A percentile compares a stretch with the other conserved stretches of the same genome.
Evolutionary conservation across 2,797 vertebrate genomes (phyloP).

Genomic region (Pantherophis vulpinus): DNA sequence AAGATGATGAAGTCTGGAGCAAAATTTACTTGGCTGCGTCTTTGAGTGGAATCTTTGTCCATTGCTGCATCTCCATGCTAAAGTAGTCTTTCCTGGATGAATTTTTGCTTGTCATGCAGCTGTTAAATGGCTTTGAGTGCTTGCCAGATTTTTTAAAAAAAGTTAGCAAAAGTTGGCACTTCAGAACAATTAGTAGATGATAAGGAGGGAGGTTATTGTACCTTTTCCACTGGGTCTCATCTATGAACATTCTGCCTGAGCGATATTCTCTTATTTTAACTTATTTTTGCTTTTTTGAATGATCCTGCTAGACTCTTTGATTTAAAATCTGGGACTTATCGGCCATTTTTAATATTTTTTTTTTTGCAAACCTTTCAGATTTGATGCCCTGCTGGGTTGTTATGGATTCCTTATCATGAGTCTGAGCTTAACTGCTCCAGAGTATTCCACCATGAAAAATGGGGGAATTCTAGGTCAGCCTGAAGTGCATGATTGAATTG

Average conservation of each 20-base stretch:
- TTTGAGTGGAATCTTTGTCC: not conserved
- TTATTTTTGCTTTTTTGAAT: not conserved
- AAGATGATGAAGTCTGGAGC: not conserved
- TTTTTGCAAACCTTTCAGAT: not conserved
- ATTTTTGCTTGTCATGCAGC: conserved; percentile 8
- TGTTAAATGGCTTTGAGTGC: not conserved
- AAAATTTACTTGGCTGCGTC: not conserved
- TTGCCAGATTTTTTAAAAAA: conserved; percentile 4
- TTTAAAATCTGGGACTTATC: not conserved
- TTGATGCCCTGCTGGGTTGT: not conserved
- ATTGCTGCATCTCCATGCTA: not conserved
- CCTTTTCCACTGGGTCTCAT: not conserved
- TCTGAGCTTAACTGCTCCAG: not conserved
- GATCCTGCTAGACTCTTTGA: not conserved
- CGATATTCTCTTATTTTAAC: not conserved
- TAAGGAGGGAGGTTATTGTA: not conserved
- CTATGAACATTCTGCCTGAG: not conserved
- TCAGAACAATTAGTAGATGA: not conserved
- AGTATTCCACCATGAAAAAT: not conserved
- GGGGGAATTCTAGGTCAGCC: not conserved
- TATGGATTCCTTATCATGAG: not conserved
- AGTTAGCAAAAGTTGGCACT: not conserved
- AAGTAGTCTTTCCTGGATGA: not conserved
- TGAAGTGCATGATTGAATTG: too few relatives aligned
- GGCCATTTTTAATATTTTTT: not conserved